Percentiles rank a stretch among this genome's conserved stretches.
Evolutionary conservation across 2,888 invertebrate species (phyloP).

Genomic region (Netelia fuscicornis): DNA sequence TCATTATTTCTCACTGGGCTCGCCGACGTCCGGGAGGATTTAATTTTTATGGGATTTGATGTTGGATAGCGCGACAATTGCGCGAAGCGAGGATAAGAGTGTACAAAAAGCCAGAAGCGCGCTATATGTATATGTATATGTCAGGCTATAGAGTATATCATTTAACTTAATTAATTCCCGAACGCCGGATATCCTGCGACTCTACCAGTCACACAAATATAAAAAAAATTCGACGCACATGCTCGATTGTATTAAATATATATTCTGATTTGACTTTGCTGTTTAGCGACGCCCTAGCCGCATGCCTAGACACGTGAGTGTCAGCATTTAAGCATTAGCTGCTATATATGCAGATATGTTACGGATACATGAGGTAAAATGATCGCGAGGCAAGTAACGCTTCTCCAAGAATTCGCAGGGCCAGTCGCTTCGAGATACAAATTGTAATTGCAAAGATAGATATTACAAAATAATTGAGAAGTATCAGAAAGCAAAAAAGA

Average conservation of each 20-base stretch:
- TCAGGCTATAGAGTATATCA: conserved; percentile 32
- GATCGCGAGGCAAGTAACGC: conserved; percentile 28
- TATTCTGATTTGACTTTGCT: conserved; percentile 2
- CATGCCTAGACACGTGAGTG: conserved; percentile 54
- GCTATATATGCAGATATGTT: conserved; percentile 18
- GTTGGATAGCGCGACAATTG: conserved; percentile 11
- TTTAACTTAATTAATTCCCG: conserved; percentile 38
- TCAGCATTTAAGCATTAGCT: conserved; percentile 59
- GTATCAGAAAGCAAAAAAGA: conserved; percentile 6
- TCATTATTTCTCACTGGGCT: conserved; percentile 16
- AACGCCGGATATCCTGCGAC: conserved; percentile 49
- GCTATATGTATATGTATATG: conserved; percentile 31
- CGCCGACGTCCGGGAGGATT: conserved; percentile 51
- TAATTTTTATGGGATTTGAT: background rate
- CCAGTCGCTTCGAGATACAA: conserved; percentile 37
- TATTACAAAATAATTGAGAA: conserved; percentile 20
- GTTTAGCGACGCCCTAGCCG: conserved; percentile 47
- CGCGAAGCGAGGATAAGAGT: conserved; percentile 14
- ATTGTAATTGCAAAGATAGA: background rate
- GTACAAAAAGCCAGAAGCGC: conserved; percentile 47
- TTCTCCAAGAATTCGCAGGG: conserved; percentile 35
- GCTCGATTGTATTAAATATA: conserved; percentile 33
- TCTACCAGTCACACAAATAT: conserved; percentile 46
- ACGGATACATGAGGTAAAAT: conserved; percentile 5
- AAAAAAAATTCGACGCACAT: conserved; percentile 45